Base-by-base conservation (phyloP, 2,888 invertebrate genomes). In the Allacma fusca region DNA sequence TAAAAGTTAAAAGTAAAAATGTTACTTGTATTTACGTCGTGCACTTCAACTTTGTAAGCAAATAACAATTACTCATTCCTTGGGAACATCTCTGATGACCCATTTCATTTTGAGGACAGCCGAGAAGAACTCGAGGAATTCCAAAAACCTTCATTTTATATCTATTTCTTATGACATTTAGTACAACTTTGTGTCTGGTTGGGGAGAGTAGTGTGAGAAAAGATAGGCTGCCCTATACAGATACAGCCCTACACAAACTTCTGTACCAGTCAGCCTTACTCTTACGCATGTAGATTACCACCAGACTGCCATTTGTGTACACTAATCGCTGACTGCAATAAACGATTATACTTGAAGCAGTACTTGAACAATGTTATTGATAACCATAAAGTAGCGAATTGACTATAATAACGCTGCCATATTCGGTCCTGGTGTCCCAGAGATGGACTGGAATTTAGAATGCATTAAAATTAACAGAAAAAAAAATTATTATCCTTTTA, bases 41-140 rank as follows among this genome's bases (percentile, higher is more conserved):
- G 50, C 50, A 19, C 50, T 50, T 50, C 50, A 50, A 50, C 50
- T 50, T 13, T 50, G 50, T 16, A 50, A 50, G 7, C 50, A 50
- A 50, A 50, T 50, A 19, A 50, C 50, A 50, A 50, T 50, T 50
- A 50, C 50, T 50, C 50, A 50, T n/a, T 50, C 50, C 19, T 50
- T 50, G 50, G 50, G 16, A 50, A 50, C 50, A 50, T 50, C 50
- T 34, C 34, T 34, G 50, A 50, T 50, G 50, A 50, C 50, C 50
- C 50, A 50, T 50, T 50, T 50, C 9, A 12, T 50, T 50, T 50
- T 50, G 50, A 50, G 50, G 50, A 50, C 50, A 50, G 50, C 9
- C 9, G 34, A 34, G 34, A 34, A 34, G 34, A 34, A 34, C 34
- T 34, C 5, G 9, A 34, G 9, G 34, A 34, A 34, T 34, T 34